Evolutionary conservation across 64 coral and sea anemone genomes (phyloP).

Genomic region (Montipora efflorescens): DNA sequence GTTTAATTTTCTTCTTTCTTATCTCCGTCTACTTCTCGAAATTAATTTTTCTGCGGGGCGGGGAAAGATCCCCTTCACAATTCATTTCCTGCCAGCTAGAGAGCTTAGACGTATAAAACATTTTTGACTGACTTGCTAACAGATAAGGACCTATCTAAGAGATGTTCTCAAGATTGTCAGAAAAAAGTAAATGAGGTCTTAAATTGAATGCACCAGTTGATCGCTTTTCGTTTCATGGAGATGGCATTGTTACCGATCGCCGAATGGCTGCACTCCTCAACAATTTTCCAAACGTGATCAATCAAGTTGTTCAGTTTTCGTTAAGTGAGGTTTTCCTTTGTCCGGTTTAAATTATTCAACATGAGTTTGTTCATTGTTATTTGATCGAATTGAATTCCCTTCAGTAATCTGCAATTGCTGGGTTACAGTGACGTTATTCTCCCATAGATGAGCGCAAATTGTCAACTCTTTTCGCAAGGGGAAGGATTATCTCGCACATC

Average conservation of each 20-base stretch:
- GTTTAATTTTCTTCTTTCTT: slow-evolving; percentile 30
- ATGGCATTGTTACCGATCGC: not conserved
- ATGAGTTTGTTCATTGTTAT: slow-evolving; percentile 41
- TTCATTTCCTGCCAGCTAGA: slow-evolving; percentile 43
- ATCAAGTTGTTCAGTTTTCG: slow-evolving; percentile 27
- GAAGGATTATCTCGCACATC: not conserved
- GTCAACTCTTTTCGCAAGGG: not conserved
- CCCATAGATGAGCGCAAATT: not conserved
- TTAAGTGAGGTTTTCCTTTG: slow-evolving; percentile 32
- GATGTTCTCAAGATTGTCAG: slow-evolving; percentile 35
- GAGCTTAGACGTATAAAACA: slow-evolving; percentile 27
- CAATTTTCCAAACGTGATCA: not conserved
- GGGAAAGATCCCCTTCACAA: slow-evolving; percentile 20
- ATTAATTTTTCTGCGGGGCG: slow-evolving; percentile 55
- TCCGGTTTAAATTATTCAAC: slow-evolving; percentile 52
- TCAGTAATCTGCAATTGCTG: slow-evolving; percentile 30
- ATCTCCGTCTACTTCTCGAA: slow-evolving; percentile 43
- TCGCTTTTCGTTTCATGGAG: not conserved
- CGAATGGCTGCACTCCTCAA: not conserved
- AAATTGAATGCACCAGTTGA: not conserved
- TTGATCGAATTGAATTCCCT: slow-evolving; percentile 48
- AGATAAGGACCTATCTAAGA: slow-evolving; percentile 39
- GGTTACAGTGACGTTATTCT: slow-evolving; percentile 29
- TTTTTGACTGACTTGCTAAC: slow-evolving; percentile 16
- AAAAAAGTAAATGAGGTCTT: slow-evolving; percentile 36